A percentile compares a stretch with the other conserved stretches of the same genome.
These are phyloP conservation scores for Sula dactylatra DNA, from an alignment of 2,113 vertebrate species.

Conservation along the genomic window DNA sequence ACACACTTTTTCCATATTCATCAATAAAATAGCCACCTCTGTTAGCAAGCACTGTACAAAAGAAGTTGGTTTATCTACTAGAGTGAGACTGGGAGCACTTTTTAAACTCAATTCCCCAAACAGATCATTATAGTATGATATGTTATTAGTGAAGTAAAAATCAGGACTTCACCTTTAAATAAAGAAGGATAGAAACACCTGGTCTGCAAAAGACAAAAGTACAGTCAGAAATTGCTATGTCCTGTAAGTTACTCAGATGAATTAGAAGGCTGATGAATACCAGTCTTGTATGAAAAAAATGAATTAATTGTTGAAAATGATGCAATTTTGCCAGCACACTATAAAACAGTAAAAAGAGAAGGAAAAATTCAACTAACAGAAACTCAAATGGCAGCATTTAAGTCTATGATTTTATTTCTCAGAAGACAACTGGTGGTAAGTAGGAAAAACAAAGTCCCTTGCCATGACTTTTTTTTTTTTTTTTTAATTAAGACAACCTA, in stretches of 20 bases:
- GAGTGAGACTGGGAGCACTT: not conserved
- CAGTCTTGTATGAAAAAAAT: not conserved
- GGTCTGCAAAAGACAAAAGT: not conserved
- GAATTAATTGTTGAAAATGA: not conserved
- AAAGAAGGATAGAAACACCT: not conserved
- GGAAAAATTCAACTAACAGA: not conserved
- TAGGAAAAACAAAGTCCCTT: not conserved
- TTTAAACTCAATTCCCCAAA: not conserved
- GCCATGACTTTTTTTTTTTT: not conserved
- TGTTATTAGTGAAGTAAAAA: not conserved
- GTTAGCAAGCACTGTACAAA: not conserved
- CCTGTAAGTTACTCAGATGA: not conserved
- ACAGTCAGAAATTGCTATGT: not conserved
- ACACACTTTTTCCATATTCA: constrained; percentile 50
- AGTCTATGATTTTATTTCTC: not conserved
- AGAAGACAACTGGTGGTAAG: not conserved
- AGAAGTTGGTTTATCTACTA: constrained; percentile 1
- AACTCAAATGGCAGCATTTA: not conserved
- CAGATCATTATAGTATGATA: not conserved
- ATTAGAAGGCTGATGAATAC: not conserved
- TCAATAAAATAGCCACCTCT: constrained; percentile 52
- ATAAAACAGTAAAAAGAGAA: not conserved
- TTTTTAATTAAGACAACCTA: not conserved
- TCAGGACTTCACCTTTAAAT: not conserved
- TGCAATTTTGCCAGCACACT: not conserved